Base-by-base conservation (phyloP, 1,140 invertebrate genomes). In the Polypedilum pembai region DNA sequence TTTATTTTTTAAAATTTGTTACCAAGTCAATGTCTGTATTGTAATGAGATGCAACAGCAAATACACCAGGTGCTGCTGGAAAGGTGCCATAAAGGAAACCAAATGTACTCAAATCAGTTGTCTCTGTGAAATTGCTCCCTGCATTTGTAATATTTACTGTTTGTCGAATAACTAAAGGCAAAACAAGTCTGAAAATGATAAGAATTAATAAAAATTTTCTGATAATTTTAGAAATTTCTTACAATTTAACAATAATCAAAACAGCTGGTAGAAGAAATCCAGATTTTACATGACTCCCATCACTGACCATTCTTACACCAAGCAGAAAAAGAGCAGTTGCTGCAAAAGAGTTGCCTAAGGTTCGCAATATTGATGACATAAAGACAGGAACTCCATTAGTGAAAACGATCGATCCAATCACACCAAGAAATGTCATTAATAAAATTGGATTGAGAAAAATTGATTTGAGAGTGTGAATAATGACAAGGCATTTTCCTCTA, bases 71-170 rank as follows among this genome's bases (percentile, higher is more conserved):
- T 33, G 96, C 95, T 41, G 95, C 91, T 1, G 96, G 96, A 82
- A 98, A 93, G 0, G 94, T 98, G 74, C 96, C 96, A 83, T 98
- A 98, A 0, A 98, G 85, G 84, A 98, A 98, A 0, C 92, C 95
- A 83, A 94, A 98, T 73, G 94, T 96, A 77, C 92, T 93, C 33
- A 95, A 85, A 76, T 94, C 90, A 20, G 87, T 83, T 0, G 92
- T 94, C 75, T 93, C 90, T 66, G 88, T 89, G 65, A 85, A 82
- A 79, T 90, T 89, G 0, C 77, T 80, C 0, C 91, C 91, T 56
- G 89, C 85, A 56, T 91, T 83, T 20, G 94, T 81, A 15, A 93
- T 82, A 79, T 89, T 91, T 0, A 95, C 89, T 24, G 92, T 88
- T 84, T 97, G 93, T 79, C 95, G 87, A 78, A 91, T 93, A 0